Evolutionary conservation across 2,888 invertebrate species (phyloP), one percentile per base, ranked within the genome.

Genomic region (Drosophila merina): DNA sequence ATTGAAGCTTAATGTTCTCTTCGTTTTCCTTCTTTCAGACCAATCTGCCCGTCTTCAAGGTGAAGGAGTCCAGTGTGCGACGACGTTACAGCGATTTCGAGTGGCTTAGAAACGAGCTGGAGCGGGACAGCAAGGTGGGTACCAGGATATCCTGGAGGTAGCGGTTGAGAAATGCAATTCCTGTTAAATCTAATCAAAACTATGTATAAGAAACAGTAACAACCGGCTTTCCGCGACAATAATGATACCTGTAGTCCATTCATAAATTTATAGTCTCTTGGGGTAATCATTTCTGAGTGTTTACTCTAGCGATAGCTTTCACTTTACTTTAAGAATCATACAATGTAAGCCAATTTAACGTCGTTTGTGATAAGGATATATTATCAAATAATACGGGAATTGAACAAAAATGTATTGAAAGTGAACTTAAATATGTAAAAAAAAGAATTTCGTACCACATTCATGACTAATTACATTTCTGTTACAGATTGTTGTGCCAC

Each of bases 31-130:
- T 12, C 36, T 36, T 36, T 91, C 94, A 99, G 99, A 99, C 99
- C 86, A 99, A 99, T 93, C 94, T 99, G 91, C 99, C 99, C 63
- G 99, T 99, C 79, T 99, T 99, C 93, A 99, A 99, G 95, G 96
- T 99, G 67, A 99, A 99, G 93, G 99, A 99, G 92, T 99, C 99
- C 31, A 97, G 96, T 92, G 99, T 99, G 4, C 94, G 99, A 88
- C 94, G 98, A 90, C 95, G 99, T 91, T 99, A 99, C 93, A 99
- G 99, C 93, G 99, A 99, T 93, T 99, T 99, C 93, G 99, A 99
- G 93, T 99, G 99, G 99, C 93, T 99, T 75, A 95, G 99, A 92
- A 98, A 97, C 91, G 99, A 99, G 93, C 93, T 99, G 89, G 99
- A 99, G 93, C 94, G 99, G 92, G 99, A 99, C 92, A 99, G 99